Evolutionary conservation across 2,888 invertebrate genomes (phyloP).

Genomic region (Limnephilus rhombicus): DNA sequence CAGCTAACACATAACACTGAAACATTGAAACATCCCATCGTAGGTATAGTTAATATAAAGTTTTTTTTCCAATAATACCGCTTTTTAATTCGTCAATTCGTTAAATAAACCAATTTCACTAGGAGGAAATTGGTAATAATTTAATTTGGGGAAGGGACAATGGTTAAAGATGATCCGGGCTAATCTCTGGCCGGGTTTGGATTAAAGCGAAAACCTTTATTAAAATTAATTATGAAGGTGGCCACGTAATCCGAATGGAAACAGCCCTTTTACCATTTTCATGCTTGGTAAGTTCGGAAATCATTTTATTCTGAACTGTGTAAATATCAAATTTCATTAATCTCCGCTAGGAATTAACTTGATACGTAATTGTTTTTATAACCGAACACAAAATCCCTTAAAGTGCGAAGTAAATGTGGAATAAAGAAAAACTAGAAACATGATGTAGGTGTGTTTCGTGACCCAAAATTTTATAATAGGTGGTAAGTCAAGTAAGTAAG

Average conservation of each 20-base stretch:
- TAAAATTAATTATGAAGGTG: slow-evolving; percentile 16
- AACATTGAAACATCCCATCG: too few species aligned
- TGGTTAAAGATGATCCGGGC: slow-evolving; percentile 14
- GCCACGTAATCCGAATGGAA: not conserved
- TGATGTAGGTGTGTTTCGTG: too few species aligned
- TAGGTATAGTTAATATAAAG: too few species aligned
- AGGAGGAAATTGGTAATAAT: not conserved
- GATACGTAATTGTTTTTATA: not conserved
- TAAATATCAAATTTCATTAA: not conserved
- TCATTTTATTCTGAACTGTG: not conserved
- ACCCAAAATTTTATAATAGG: too few species aligned
- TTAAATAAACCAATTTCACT: not conserved
- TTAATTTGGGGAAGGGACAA: slow-evolving; percentile 7
- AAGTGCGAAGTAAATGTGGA: too few species aligned
- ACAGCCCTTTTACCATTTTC: not conserved
- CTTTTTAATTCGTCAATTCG: not conserved
- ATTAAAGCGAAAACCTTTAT: slow-evolving; percentile 2
- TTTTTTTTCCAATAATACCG: too few species aligned
- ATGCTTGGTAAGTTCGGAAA: too few species aligned
- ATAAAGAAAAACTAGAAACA: too few species aligned
- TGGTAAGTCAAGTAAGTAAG: too few species aligned
- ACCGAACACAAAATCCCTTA: too few species aligned
- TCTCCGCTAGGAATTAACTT: not conserved
- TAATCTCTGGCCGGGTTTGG: not conserved
- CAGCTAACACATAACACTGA: too few species aligned